Percentiles rank a stretch among this genome's conserved stretches.
phyloP scores from a whole-genome alignment of 2,113 vertebrate genomes.

The Neotragus moschatus region DNA sequence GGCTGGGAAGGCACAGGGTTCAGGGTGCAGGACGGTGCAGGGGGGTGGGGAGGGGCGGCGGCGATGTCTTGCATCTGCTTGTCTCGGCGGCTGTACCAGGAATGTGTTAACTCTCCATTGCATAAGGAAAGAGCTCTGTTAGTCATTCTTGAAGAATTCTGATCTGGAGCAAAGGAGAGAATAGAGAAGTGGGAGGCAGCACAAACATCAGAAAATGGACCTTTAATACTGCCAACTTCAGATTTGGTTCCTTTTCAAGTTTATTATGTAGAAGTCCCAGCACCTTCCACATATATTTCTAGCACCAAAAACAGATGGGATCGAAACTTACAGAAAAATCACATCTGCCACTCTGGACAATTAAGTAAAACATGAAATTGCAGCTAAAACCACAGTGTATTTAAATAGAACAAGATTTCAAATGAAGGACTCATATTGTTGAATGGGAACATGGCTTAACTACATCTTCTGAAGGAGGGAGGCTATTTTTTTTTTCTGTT shows the following conservation, averaged over 20 bases:
- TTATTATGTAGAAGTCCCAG: neutral
- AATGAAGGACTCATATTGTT: neutral
- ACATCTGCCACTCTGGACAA: conserved; percentile 63
- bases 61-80: neutral
- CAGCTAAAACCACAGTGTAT: conserved; percentile 30
- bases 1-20: neutral
- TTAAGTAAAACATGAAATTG: conserved; percentile 57
- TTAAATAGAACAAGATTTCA: conserved; percentile 56
- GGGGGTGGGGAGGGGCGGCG: no score
- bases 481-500: neutral
- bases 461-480: neutral
- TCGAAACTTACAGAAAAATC: conserved; percentile 41
- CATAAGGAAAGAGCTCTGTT: neutral
- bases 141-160: neutral
- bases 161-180: neutral
- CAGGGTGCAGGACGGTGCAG: fast-evolving
- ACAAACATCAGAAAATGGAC: neutral
- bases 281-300: conserved; percentile 26
- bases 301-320: conserved; percentile 57
- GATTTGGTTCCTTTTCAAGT: neutral
- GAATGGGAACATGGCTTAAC: neutral
- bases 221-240: neutral
- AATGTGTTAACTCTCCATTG: neutral
- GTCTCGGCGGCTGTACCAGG: neutral
- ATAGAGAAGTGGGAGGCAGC: neutral